Evolutionary conservation across 2,113 vertebrate genomes (phyloP).

Genomic region (Chloebia gouldiae): DNA sequence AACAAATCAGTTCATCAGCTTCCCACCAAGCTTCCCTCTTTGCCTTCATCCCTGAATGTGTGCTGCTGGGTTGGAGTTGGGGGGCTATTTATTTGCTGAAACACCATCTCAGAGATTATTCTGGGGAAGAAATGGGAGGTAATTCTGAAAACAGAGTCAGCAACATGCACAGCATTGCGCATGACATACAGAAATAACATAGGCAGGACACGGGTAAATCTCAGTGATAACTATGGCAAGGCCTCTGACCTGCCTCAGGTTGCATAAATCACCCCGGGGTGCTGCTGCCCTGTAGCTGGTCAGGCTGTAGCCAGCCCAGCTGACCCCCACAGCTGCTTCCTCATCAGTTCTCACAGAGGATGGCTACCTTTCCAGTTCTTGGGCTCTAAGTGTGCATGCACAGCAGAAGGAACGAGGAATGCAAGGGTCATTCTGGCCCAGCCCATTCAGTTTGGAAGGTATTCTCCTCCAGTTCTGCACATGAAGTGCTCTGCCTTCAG

Average conservation of each 20-base stretch:
- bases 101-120: not conserved
- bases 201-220: not conserved
- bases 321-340: not conserved
- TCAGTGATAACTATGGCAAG: not conserved
- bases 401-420: not conserved
- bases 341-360: not conserved
- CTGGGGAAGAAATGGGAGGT: not conserved
- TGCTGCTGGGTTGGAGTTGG: not conserved
- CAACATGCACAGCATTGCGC: fast-evolving
- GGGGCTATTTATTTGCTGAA: not conserved
- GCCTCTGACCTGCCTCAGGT: not conserved
- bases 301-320: fast-evolving
- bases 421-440: not conserved
- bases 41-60: not conserved
- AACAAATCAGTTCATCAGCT: not conserved
- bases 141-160: not conserved
- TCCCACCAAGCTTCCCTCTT: not conserved
- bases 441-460: not conserved
- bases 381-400: not conserved
- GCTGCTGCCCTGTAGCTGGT: not conserved
- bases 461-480: not conserved
- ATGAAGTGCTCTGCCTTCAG: not conserved
- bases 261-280: fast-evolving
- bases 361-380: not conserved
- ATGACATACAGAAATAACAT: not conserved